Evolutionary conservation across 2,797 vertebrate genomes (phyloP).

Genomic region (Nannoperca obscura): DNA sequence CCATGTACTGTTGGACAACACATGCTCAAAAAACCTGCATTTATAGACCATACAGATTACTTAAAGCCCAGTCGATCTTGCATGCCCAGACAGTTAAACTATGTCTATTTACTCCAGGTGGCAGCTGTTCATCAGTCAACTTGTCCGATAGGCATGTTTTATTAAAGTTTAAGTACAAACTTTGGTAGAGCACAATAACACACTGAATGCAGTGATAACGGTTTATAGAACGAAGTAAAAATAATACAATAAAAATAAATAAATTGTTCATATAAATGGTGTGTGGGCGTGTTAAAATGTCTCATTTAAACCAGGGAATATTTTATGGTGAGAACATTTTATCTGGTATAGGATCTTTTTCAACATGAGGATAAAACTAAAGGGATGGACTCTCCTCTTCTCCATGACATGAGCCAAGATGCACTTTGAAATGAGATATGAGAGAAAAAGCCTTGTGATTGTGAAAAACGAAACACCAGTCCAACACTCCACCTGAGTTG

Average conservation of each 20-base stretch:
- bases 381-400: background rate
- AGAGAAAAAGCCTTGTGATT: background rate
- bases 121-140: constrained; percentile 13
- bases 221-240: too few species aligned
- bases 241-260: background rate
- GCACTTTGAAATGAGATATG: constrained; percentile 10
- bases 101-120: background rate
- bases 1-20: background rate
- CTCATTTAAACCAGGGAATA: background rate
- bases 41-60: background rate
- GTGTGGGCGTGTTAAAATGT: too few species aligned
- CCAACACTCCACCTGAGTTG: background rate
- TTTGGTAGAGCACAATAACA: too few species aligned
- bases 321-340: background rate
- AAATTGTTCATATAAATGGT: background rate
- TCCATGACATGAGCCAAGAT: constrained; percentile 1
- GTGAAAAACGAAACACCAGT: background rate
- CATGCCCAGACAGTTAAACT: background rate
- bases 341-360: background rate
- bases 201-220: too few species aligned
- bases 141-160: constrained; percentile 9
- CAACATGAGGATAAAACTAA: background rate
- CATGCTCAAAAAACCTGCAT: background rate
- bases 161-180: constrained; percentile 4
- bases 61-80: background rate